These are phyloP conservation scores for Nymphalis polychloros DNA, from an alignment of 2,888 invertebrate species.

Conservation along the genomic window DNA sequence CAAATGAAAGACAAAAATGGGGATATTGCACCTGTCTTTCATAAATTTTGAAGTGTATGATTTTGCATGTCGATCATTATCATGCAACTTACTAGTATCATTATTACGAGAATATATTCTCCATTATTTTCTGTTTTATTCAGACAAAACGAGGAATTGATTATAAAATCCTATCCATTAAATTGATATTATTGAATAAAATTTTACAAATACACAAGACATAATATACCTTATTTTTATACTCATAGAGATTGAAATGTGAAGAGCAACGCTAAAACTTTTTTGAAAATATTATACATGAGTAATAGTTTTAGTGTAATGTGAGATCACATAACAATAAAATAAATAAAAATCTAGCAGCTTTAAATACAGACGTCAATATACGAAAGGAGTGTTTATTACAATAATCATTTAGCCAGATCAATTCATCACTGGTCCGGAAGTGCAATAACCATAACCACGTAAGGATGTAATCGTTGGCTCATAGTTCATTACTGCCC, in stretches of 20 bases:
- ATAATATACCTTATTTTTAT: no score
- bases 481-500: conserved; percentile 31
- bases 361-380: background rate
- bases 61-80: conserved; percentile 3
- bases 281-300: background rate
- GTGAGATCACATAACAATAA: no score
- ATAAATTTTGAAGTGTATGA: background rate
- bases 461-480: conserved; percentile 37
- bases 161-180: no score
- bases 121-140: no score
- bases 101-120: background rate
- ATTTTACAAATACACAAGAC: background rate
- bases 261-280: no score
- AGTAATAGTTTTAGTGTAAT: background rate
- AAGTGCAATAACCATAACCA: conserved; percentile 29
- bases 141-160: no score
- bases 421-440: conserved; percentile 24
- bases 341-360: no score
- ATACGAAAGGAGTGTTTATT: conserved; percentile 9
- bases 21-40: background rate
- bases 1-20: conserved; percentile 20
- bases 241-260: no score
- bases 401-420: conserved; percentile 12
- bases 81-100: background rate
- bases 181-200: background rate